These are phyloP conservation scores for Athripsodes cinereus DNA, from an alignment of 2,888 invertebrate species.

Conservation along the genomic window DNA sequence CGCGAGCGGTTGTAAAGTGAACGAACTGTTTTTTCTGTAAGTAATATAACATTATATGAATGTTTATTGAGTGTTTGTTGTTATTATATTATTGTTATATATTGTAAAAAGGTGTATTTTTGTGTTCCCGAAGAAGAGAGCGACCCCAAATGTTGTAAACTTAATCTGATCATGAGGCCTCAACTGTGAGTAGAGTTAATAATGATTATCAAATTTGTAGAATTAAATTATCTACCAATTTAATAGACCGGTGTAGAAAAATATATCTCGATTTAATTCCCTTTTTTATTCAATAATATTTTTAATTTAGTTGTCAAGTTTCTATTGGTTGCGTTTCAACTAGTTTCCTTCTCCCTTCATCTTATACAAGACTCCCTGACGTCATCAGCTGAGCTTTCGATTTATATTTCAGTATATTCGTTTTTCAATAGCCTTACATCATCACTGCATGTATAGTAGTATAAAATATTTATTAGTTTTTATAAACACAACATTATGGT, in stretches of 20 bases:
- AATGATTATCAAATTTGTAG: no score
- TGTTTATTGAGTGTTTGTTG: no score
- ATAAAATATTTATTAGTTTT: no score
- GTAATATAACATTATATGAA: no score
- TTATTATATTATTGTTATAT: not conserved
- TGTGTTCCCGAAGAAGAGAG: not conserved
- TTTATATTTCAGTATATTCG: not conserved
- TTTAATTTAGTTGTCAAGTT: no score
- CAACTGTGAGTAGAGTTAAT: constrained; percentile 10
- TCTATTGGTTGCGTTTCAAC: not conserved
- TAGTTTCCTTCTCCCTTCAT: constrained; percentile 4
- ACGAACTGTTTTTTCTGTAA: not conserved
- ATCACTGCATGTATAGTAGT: no score
- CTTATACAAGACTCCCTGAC: constrained; percentile 12
- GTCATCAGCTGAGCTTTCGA: constrained; percentile 18
- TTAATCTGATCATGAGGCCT: constrained; percentile 11
- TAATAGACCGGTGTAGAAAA: not conserved
- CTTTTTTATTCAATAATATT: no score
- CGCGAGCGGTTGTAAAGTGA: not conserved
- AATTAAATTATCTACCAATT: no score
- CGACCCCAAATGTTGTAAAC: not conserved
- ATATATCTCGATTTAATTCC: not conserved
- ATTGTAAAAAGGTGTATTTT: not conserved
- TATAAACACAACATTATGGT: no score
- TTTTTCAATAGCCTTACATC: no score